These are phyloP conservation scores for Pteria penguin DNA, from an alignment of 2,888 invertebrate species.

Conservation along the genomic window DNA sequence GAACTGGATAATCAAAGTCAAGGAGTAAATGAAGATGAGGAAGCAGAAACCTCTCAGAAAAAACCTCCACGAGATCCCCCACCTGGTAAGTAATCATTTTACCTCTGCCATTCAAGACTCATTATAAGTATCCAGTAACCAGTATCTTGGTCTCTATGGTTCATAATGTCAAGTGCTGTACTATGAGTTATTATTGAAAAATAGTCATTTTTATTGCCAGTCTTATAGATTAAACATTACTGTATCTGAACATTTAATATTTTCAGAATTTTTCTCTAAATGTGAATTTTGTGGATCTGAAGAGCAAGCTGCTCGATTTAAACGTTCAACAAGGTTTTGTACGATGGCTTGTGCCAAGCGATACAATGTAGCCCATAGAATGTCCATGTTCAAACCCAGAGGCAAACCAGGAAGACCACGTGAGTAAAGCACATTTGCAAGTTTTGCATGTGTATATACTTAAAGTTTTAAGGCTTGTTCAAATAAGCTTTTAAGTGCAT, in stretches of 20 bases:
- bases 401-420: slow-evolving; percentile 38
- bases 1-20: background rate
- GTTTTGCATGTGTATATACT: no score
- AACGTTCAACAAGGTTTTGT: slow-evolving; percentile 87
- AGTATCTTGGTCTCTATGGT: no score
- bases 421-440: no score
- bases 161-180: no score
- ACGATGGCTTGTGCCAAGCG: slow-evolving; percentile 87
- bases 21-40: background rate
- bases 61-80: background rate
- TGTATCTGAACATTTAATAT: no score
- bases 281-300: slow-evolving; percentile 89
- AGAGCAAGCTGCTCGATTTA: slow-evolving; percentile 83
- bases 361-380: slow-evolving; percentile 79
- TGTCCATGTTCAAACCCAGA: slow-evolving; percentile 45
- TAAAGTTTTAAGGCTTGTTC: no score
- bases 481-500: no score
- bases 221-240: no score
- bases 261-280: slow-evolving; percentile 49
- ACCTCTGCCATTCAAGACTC: no score
- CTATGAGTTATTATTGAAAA: no score
- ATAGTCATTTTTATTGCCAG: no score
- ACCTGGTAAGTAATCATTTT: background rate
- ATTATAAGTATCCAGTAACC: no score
- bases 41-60: background rate